Percentiles rank a stretch among this genome's conserved stretches.
Conservation (phyloP, 2,113 vertebrate genomes). For the Pseudolaguvia tuberculata region DNA sequence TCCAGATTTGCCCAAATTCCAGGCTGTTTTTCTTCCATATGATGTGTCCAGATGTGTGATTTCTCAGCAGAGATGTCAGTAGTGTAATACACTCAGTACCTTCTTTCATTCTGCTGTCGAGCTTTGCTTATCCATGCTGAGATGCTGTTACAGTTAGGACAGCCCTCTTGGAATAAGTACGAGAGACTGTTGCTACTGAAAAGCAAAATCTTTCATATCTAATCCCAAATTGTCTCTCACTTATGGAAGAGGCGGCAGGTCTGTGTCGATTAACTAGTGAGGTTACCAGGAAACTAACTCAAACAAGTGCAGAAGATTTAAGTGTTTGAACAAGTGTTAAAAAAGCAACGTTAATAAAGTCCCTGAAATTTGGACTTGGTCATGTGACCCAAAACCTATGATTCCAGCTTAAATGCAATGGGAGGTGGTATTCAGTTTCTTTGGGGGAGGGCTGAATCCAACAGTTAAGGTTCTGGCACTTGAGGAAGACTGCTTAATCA, state of each 20-base stretch:
- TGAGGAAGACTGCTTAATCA: too few relatives aligned
- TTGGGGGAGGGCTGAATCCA: too few relatives aligned
- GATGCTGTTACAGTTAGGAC: conserved; percentile 6
- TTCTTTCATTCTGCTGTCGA: conserved; percentile 13
- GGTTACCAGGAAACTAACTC: not conserved
- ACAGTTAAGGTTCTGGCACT: too few relatives aligned
- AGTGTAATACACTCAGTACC: conserved; percentile 1
- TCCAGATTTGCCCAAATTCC: not conserved
- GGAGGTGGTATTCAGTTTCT: too few relatives aligned
- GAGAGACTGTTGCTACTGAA: conserved; percentile 41
- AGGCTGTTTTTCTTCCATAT: not conserved
- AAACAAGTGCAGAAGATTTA: not conserved
- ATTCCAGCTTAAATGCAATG: too few relatives aligned
- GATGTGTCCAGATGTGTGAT: not conserved
- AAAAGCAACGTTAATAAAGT: not conserved
- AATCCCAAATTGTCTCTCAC: not conserved
- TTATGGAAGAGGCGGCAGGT: not conserved
- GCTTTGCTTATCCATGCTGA: conserved; percentile 19
- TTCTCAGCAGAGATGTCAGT: not conserved
- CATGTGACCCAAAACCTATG: too few relatives aligned
- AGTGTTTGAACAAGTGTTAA: too few relatives aligned
- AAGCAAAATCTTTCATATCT: not conserved
- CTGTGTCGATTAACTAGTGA: not conserved
- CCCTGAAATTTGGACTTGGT: too few relatives aligned
- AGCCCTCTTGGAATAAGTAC: conserved; percentile 28